A percentile compares a stretch with the other conserved stretches of the same genome.
Evolutionary conservation across 2,113 vertebrate species (phyloP).

Genomic region (Callopanchax toddi): DNA sequence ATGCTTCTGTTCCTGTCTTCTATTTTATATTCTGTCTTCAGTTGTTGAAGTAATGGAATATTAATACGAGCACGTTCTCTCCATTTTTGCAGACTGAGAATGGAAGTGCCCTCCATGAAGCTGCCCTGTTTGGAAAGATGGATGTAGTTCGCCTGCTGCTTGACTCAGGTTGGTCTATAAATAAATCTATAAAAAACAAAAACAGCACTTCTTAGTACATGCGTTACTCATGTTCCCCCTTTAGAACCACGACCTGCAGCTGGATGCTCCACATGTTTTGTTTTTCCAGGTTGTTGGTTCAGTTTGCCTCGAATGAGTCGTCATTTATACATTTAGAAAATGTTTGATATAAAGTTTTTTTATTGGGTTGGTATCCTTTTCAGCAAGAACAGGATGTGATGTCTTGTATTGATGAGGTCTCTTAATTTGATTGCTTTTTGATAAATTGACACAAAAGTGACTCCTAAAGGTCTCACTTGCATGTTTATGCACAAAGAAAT

Average conservation of each 20-base stretch:
- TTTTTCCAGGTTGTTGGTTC: constrained; percentile 10
- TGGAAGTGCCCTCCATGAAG: constrained; percentile 95
- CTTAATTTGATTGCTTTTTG: not conserved
- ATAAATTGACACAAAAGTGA: not conserved
- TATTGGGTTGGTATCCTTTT: not conserved
- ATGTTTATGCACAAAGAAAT: not conserved
- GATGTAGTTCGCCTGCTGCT: constrained; percentile 94
- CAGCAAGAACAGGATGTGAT: constrained; percentile 5
- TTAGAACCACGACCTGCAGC: not conserved
- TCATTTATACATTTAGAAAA: not conserved
- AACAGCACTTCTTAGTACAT: constrained; percentile 1
- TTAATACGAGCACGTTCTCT: constrained; percentile 35
- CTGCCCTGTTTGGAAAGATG: constrained; percentile 95
- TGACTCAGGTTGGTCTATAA: constrained; percentile 87
- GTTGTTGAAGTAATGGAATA: constrained; percentile 34
- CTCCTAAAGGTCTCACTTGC: not conserved
- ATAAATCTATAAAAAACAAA: not conserved
- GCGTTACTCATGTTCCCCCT: constrained; percentile 5
- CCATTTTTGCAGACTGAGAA: constrained; percentile 88
- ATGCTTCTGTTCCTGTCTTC: not conserved
- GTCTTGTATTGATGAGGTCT: constrained; percentile 12
- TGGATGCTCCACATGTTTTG: constrained; percentile 1
- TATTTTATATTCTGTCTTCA: constrained; percentile 27
- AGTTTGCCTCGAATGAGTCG: too few species aligned
- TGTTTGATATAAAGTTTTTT: not conserved